phyloP scores from a whole-genome alignment of 2,113 vertebrate species.

The Budorcas taxicolor region DNA sequence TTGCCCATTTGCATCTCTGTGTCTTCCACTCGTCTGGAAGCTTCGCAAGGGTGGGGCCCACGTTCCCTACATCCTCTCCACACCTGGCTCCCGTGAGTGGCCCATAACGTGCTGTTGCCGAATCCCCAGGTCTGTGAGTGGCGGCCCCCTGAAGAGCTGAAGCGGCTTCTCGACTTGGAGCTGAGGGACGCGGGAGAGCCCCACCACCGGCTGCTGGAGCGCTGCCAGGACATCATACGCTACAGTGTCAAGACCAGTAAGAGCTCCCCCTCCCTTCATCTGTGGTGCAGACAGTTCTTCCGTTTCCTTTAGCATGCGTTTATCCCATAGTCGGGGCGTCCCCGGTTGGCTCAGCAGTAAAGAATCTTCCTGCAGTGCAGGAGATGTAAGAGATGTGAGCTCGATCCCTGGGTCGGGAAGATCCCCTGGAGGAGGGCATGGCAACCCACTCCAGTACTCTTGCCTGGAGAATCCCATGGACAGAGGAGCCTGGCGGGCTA shows the following conservation, averaged over 20 bases:
- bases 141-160: constrained; percentile 82
- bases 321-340: background rate
- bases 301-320: background rate
- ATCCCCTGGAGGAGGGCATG: background rate
- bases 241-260: constrained; percentile 91
- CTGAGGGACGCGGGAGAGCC: constrained; percentile 83
- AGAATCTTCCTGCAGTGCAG: background rate
- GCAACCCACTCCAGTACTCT: background rate
- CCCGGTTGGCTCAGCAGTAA: background rate
- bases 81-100: background rate
- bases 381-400: background rate
- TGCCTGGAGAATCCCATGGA: background rate
- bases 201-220: constrained; percentile 80
- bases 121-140: constrained; percentile 88
- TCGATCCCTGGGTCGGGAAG: background rate
- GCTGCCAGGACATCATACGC: constrained; percentile 85
- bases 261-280: constrained; percentile 36
- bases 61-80: background rate
- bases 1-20: background rate
- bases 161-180: constrained; percentile 85
- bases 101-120: background rate
- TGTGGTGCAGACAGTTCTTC: background rate
- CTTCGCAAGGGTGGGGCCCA: background rate
- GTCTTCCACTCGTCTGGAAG: background rate
- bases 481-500: background rate